Evolutionary conservation across 2,888 invertebrate genomes (phyloP).

Genomic region (Tachina lurida): DNA sequence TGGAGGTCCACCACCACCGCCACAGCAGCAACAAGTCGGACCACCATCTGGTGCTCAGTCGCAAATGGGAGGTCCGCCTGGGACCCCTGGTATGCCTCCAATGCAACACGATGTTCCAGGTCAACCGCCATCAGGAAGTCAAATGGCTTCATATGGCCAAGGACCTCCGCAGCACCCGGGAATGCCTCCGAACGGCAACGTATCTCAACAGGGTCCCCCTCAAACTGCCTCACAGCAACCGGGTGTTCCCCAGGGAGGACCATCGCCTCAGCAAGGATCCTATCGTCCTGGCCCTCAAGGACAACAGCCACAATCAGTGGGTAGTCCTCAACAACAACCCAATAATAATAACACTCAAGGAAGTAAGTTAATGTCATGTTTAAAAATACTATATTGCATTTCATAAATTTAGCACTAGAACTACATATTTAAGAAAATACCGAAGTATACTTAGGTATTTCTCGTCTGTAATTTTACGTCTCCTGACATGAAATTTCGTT

Average conservation of each 20-base stretch:
- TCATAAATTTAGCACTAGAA: background rate
- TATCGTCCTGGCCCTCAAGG: constrained; percentile 76
- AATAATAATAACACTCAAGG: constrained; percentile 70
- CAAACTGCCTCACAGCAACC: constrained; percentile 74
- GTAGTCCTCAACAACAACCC: constrained; percentile 61
- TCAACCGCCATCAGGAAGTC: constrained; percentile 74
- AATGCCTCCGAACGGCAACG: constrained; percentile 79
- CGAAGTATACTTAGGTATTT: too few relatives aligned
- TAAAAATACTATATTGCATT: background rate
- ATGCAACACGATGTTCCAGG: constrained; percentile 78
- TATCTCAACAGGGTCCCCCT: constrained; percentile 76
- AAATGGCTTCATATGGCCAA: constrained; percentile 79
- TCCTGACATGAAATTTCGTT: too few relatives aligned
- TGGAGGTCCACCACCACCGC: constrained; percentile 74
- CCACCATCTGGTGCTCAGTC: constrained; percentile 82
- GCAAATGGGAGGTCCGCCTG: constrained; percentile 84
- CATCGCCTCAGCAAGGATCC: constrained; percentile 73
- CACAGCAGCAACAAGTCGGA: constrained; percentile 73
- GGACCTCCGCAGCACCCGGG: constrained; percentile 78
- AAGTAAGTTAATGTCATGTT: constrained; percentile 71
- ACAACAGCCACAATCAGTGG: constrained; percentile 73
- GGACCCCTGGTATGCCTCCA: constrained; percentile 75
- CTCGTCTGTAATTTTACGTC: too few relatives aligned
- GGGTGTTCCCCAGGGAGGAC: constrained; percentile 72
- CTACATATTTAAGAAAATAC: background rate